Evolutionary conservation across 2,888 invertebrate genomes (phyloP), one percentile per base, ranked within the genome.

Genomic region (Candidula unifasciata): DNA sequence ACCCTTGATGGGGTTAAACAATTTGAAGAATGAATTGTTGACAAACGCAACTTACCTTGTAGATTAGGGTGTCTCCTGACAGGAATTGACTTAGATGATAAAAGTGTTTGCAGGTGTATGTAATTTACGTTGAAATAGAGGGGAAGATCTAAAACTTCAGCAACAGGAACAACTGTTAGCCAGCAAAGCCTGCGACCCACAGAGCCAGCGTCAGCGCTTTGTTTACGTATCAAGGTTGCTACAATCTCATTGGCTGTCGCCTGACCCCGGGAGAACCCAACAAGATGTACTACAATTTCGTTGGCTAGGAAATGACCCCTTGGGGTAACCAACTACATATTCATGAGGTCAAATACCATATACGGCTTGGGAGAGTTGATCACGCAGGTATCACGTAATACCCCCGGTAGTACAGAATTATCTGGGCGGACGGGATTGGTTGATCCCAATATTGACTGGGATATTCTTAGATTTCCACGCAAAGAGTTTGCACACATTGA

Each of bases 291-390:
- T 64, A 10, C 68, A 16, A 64, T 86, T 69, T 82, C 81, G 87
- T 88, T 88, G 88, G 88, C 66, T 86, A 82, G 77, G 71, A 69
- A 18, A 60, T 73, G 69, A 68, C 85, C 82, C 73, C 54, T 76
- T 85, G 87, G 89, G n/a, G 87, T 76, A 73, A 87, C 60, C 79
- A 86, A 69, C 88, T 90, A 87, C 88, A 91, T 91, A 91, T 90
- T 90, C 84, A 90, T 90, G 76, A 88, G 84, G 57, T 74, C 52
- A 66, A 64, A 57, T 81, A 74, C 87, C 87, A 33, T 87, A 44
- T 86, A 88, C 71, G 87, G 88, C 18, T 18, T 44, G 71, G 57
- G 37, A 44, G 30, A 66, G 83, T 85, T 87, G 81, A 82, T 88
- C 88, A 88, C 87, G 88, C 87, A 84, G 30, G 71, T 35, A 73